phyloP scores from a whole-genome alignment of 1,140 invertebrate genomes.

The Aricia agestis region DNA sequence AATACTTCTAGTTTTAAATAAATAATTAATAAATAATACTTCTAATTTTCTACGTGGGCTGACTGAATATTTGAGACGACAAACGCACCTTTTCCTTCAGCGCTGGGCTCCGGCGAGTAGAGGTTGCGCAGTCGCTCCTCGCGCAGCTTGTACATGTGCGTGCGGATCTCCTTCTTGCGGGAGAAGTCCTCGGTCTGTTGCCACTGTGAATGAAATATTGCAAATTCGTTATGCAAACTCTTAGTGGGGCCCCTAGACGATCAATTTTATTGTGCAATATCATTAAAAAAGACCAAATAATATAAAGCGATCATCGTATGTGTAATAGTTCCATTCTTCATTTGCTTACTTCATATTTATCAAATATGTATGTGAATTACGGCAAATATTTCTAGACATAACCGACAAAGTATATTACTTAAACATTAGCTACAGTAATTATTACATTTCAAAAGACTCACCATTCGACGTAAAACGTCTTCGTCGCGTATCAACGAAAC shows the following conservation, averaged over 20 bases:
- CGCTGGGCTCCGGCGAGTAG: slow-evolving; percentile 75
- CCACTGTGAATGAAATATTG: slow-evolving; percentile 78
- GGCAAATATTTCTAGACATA: no score
- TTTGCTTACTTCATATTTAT: no score
- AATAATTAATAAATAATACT: no score
- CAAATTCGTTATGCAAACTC: background rate
- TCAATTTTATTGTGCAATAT: no score
- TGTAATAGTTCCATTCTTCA: no score
- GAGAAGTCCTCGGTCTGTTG: slow-evolving; percentile 90
- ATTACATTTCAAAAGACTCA: slow-evolving; percentile 56
- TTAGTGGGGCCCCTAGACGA: no score
- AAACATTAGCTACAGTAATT: no score
- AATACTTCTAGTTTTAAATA: no score
- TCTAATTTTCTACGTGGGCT: background rate
- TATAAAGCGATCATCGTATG: no score
- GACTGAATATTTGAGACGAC: background rate
- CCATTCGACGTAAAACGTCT: slow-evolving; percentile 83
- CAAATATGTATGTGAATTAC: no score
- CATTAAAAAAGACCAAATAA: no score
- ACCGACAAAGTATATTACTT: no score
- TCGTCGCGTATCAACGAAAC: slow-evolving; percentile 83
- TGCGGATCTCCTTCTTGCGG: slow-evolving; percentile 88
- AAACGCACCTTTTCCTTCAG: slow-evolving; percentile 51
- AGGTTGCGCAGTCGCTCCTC: slow-evolving; percentile 85
- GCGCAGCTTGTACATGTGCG: slow-evolving; percentile 87